A percentile compares a stretch with the other conserved stretches of the same genome.
These are phyloP conservation scores for Tolmerus cingulatus DNA, from an alignment of 2,888 invertebrate genomes.

Conservation along the genomic window DNA sequence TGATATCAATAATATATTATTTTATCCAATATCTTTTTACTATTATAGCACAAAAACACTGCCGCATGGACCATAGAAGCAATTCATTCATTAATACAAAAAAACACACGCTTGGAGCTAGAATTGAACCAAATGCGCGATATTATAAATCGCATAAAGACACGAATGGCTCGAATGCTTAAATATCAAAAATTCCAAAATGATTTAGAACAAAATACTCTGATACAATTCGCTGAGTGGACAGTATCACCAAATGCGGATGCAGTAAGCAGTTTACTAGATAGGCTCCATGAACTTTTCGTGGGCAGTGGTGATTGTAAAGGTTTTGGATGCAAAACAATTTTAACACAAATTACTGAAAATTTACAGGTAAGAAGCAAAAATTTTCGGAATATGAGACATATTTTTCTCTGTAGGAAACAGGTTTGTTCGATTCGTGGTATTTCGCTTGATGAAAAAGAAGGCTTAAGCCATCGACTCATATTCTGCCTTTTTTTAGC, in stretches of 20 bases:
- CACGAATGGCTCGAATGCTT: constrained; percentile 69
- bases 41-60: constrained; percentile 56
- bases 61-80: constrained; percentile 59
- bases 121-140: constrained; percentile 71
- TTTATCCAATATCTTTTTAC: not conserved
- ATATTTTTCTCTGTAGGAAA: not conserved
- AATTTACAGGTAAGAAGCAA: constrained; percentile 51
- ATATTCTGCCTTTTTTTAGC: not conserved
- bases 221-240: constrained; percentile 75
- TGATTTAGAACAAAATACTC: constrained; percentile 70
- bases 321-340: constrained; percentile 62
- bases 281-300: constrained; percentile 71
- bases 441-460: not conserved
- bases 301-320: constrained; percentile 65
- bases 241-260: constrained; percentile 73
- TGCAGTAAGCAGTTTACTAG: constrained; percentile 72
- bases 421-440: not conserved
- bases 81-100: constrained; percentile 55
- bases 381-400: not conserved
- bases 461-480: not conserved
- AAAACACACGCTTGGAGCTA: constrained; percentile 67
- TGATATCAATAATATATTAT: not conserved
- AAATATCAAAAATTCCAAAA: constrained; percentile 67
- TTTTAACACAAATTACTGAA: constrained; percentile 62
- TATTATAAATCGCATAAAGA: constrained; percentile 68